phyloP scores from a whole-genome alignment of 53 echinoderm and acorn worm species.

The Luidia sarsii region DNA sequence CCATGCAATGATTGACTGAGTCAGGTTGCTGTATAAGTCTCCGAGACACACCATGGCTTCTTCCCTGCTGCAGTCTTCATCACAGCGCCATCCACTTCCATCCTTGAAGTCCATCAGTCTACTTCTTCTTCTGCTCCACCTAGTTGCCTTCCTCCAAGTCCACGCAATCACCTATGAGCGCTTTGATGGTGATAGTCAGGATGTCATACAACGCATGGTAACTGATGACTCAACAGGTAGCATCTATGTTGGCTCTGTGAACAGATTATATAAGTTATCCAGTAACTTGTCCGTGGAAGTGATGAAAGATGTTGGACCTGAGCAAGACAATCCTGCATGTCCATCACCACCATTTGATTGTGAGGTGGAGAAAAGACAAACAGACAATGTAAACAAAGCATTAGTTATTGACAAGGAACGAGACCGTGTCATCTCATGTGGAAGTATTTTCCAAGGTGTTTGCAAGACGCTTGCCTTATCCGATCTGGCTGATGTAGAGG shows the following conservation, averaged over 20 bases:
- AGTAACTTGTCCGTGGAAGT: slow-evolving; percentile 43
- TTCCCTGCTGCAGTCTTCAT: background rate
- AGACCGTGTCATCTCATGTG: slow-evolving; percentile 69
- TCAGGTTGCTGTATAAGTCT: too few relatives aligned
- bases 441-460: slow-evolving; percentile 78
- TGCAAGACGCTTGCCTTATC: slow-evolving; percentile 69
- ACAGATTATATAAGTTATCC: slow-evolving; percentile 75
- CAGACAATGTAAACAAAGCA: slow-evolving; percentile 79
- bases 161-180: slow-evolving; percentile 26
- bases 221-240: slow-evolving; percentile 59
- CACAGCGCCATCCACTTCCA: background rate
- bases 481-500: too few relatives aligned
- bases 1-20: background rate
- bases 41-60: slow-evolving; percentile 30
- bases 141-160: background rate
- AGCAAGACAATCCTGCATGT: slow-evolving; percentile 63
- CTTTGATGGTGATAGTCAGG: slow-evolving; percentile 36
- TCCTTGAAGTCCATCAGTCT: background rate
- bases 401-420: slow-evolving; percentile 46
- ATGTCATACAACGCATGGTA: slow-evolving; percentile 62
- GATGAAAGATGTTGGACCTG: slow-evolving; percentile 65
- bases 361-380: slow-evolving; percentile 19
- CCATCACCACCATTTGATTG: slow-evolving; percentile 64
- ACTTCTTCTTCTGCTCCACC: background rate
- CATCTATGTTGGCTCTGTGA: slow-evolving; percentile 81